A percentile compares a stretch with the other conserved stretches of the same genome.
Conservation (phyloP, 2,113 vertebrate genomes). For the Oxyura jamaicensis region DNA sequence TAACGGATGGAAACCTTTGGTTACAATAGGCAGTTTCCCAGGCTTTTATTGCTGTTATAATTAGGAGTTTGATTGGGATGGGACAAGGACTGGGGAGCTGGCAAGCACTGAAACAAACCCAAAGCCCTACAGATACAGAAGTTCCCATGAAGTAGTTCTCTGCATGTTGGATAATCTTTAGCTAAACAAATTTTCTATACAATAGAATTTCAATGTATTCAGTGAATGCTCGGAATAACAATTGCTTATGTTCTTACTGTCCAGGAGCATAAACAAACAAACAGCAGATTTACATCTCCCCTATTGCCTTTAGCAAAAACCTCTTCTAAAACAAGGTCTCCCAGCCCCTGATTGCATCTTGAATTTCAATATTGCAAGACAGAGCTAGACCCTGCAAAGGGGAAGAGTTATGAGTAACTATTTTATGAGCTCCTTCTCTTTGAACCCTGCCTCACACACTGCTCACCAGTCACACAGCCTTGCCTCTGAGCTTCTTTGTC, state of each 20-base stretch:
- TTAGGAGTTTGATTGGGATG: neutral
- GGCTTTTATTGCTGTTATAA: neutral
- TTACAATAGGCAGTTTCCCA: neutral
- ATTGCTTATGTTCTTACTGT: neutral
- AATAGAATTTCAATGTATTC: neutral
- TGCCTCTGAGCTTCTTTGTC: slow-evolving; percentile 47
- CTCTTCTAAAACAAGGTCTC: neutral
- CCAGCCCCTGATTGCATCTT: neutral
- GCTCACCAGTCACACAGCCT: slow-evolving; percentile 36
- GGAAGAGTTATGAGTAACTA: slow-evolving; percentile 8
- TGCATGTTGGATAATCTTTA: neutral
- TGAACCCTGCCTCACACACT: slow-evolving; percentile 47
- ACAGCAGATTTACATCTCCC: slow-evolving; percentile 10
- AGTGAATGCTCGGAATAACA: slow-evolving; percentile 7
- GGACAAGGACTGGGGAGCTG: neutral
- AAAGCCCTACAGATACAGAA: neutral
- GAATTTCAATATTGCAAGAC: slow-evolving; percentile 40
- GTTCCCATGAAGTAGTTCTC: neutral
- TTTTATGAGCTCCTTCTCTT: slow-evolving; percentile 38
- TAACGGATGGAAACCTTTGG: neutral
- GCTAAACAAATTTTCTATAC: neutral
- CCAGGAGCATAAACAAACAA: slow-evolving; percentile 49
- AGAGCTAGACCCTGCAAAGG: neutral
- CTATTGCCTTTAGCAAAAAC: neutral
- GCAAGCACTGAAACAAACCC: neutral